Percentiles rank a stretch among this genome's conserved stretches.
Conservation (phyloP, 37 sponge, comb jelly and placozoan species). For the Spongilla lacustris region DNA sequence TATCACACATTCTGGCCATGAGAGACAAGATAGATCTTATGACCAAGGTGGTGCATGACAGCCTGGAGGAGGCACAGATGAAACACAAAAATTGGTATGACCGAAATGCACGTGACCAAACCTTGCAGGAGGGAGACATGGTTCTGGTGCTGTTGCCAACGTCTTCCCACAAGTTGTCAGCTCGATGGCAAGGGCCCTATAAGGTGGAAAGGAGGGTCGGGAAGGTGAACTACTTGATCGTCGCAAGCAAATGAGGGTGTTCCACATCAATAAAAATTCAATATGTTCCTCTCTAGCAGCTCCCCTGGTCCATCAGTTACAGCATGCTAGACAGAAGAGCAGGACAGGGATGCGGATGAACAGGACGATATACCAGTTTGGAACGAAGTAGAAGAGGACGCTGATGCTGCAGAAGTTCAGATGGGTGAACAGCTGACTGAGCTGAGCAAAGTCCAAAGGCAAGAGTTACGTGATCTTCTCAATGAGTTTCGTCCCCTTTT, state of each 20-base stretch:
- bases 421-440: background rate
- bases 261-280: conserved; percentile 8
- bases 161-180: conserved; percentile 6
- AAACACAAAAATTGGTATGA: conserved; percentile 56
- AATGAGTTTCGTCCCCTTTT: background rate
- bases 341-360: background rate
- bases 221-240: conserved; percentile 39
- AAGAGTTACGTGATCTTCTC: conserved; percentile 15
- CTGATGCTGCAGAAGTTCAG: background rate
- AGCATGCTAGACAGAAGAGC: background rate
- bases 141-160: conserved; percentile 62
- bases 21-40: conserved; percentile 14
- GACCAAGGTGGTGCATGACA: conserved; percentile 25
- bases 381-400: background rate
- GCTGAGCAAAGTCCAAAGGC: background rate
- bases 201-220: conserved; percentile 6
- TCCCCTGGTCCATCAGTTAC: background rate
- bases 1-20: conserved; percentile 15
- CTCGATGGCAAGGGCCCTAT: conserved; percentile 61
- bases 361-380: background rate
- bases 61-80: conserved; percentile 16
- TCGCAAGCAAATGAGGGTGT: conserved; percentile 1
- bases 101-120: conserved; percentile 1
- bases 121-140: conserved; percentile 48
- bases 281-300: background rate